Conservation (phyloP, 2,797 vertebrate genomes). For the Poecilia velifera region DNA sequence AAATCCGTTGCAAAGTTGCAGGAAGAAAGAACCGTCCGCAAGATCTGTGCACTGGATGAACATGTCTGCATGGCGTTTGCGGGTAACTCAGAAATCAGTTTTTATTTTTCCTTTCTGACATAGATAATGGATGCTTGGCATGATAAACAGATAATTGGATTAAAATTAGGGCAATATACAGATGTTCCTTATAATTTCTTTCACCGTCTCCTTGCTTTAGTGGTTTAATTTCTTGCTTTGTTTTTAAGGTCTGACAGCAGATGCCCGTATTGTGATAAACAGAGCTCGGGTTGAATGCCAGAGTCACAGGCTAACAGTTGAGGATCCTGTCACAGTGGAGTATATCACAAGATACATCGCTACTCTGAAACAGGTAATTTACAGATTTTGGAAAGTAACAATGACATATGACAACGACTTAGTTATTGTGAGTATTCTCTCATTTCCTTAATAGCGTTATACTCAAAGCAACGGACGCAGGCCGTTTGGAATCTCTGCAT, state of each 20-base stretch:
- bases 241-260: constrained; percentile 85
- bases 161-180: neutral
- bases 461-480: constrained; percentile 87
- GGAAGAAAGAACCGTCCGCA: constrained; percentile 87
- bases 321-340: constrained; percentile 91
- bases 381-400: neutral
- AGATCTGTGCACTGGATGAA: constrained; percentile 85
- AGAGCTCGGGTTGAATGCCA: constrained; percentile 90
- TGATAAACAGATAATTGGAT: neutral
- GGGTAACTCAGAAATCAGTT: constrained; percentile 64
- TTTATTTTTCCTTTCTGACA: neutral
- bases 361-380: constrained; percentile 88
- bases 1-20: constrained; percentile 87
- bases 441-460: constrained; percentile 73
- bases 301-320: constrained; percentile 90
- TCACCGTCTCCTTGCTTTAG: constrained; percentile 12
- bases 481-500: constrained; percentile 86
- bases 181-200: neutral
- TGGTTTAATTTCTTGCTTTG: neutral
- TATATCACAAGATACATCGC: constrained; percentile 93
- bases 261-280: constrained; percentile 90
- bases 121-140: neutral
- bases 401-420: neutral
- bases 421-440: neutral
- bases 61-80: constrained; percentile 89